Percentiles rank a stretch among this genome's conserved stretches.
phyloP scores from a whole-genome alignment of 2,888 invertebrate species.

The Plebejus anna region DNA sequence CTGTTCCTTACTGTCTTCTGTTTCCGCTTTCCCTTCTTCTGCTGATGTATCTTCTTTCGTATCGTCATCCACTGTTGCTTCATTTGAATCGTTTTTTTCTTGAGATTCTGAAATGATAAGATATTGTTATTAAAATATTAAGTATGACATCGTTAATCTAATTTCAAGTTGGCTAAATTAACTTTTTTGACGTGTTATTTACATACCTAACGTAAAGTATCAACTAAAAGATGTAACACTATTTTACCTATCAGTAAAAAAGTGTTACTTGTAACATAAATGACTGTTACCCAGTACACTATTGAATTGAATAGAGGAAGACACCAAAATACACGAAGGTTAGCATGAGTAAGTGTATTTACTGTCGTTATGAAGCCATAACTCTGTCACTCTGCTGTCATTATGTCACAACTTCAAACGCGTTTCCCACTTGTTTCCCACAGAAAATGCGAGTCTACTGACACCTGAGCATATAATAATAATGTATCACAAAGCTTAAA shows the following conservation, averaged over 20 bases:
- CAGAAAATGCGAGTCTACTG: slow-evolving; percentile 1
- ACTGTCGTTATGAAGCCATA: background rate
- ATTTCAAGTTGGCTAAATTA: too few relatives aligned
- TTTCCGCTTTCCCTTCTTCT: slow-evolving; percentile 57
- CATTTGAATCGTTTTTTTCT: slow-evolving; percentile 76
- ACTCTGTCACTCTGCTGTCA: background rate
- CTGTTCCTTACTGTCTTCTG: slow-evolving; percentile 50
- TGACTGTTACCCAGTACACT: background rate
- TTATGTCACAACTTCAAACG: background rate
- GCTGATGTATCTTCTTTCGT: slow-evolving; percentile 65
- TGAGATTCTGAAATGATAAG: slow-evolving; percentile 59
- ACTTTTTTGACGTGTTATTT: too few relatives aligned
- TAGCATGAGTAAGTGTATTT: slow-evolving; percentile 2
- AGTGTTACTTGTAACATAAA: too few relatives aligned
- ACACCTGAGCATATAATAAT: background rate
- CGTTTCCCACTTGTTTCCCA: background rate
- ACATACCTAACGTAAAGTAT: background rate
- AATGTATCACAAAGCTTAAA: background rate
- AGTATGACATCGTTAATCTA: too few relatives aligned
- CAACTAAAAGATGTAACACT: background rate
- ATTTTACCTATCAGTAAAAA: background rate
- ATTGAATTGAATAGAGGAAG: background rate
- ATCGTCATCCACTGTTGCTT: slow-evolving; percentile 69
- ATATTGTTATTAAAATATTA: too few relatives aligned
- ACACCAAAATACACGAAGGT: background rate